phyloP scores from a whole-genome alignment of 1,140 invertebrate species.

The Drosophila takahashii region DNA sequence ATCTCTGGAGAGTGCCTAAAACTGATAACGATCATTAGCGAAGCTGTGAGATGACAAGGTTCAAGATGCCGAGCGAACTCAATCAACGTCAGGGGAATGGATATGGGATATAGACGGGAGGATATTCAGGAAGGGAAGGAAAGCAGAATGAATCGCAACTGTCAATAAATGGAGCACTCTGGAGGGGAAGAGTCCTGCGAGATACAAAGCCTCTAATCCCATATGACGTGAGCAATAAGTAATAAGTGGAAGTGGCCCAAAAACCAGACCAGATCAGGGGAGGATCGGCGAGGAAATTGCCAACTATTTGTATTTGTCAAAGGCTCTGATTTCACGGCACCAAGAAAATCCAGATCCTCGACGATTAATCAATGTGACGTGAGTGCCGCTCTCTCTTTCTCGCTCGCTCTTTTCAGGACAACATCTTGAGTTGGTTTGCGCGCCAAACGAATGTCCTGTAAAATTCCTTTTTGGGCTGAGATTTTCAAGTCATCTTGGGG shows the following conservation, averaged over 20 bases:
- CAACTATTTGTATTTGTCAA: constrained; percentile 78
- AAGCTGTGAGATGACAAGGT: constrained; percentile 14
- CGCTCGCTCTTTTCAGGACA: not conserved
- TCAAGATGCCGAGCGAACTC: constrained; percentile 42
- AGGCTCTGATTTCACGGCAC: constrained; percentile 60
- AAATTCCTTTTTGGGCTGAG: not conserved
- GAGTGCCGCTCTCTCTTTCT: constrained; percentile 17
- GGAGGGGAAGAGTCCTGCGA: constrained; percentile 8
- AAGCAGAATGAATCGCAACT: constrained; percentile 61
- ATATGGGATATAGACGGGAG: not conserved
- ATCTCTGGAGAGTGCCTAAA: constrained; percentile 5
- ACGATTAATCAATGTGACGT: constrained; percentile 81
- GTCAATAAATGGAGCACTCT: constrained; percentile 73
- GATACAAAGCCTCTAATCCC: constrained; percentile 58
- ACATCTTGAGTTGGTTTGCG: constrained; percentile 31
- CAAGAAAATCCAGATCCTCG: constrained; percentile 38
- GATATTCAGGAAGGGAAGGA: not conserved
- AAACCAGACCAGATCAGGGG: constrained; percentile 32
- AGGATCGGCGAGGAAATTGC: constrained; percentile 12
- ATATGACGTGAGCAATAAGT: constrained; percentile 60
- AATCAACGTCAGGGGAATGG: constrained; percentile 63
- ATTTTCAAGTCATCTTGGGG: constrained; percentile 1
- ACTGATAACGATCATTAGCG: constrained; percentile 57
- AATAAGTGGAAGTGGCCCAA: constrained; percentile 36
- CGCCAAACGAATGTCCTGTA: constrained; percentile 30